Percentiles rank a stretch among this genome's conserved stretches.
These are phyloP conservation scores for Brachylomia viminalis DNA, from an alignment of 2,888 invertebrate genomes.

Conservation along the genomic window DNA sequence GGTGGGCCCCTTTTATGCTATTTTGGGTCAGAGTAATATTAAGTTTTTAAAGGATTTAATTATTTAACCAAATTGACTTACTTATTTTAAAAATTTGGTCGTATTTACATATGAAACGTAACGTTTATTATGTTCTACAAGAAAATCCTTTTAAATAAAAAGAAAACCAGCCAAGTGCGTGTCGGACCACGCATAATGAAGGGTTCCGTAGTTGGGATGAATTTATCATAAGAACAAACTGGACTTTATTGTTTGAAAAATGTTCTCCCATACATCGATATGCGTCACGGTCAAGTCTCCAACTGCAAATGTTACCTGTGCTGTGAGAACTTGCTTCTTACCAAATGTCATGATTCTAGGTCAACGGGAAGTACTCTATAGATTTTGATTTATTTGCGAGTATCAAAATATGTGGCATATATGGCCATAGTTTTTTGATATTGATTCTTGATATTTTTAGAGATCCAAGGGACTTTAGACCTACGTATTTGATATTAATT, in stretches of 20 bases:
- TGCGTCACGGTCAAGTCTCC: not conserved
- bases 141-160: not conserved
- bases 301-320: not conserved
- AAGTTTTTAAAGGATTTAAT: slow-evolving; percentile 47
- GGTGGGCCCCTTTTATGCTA: slow-evolving; percentile 32
- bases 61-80: slow-evolving; percentile 43
- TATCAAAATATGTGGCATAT: not conserved
- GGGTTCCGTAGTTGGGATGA: not conserved
- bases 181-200: not conserved
- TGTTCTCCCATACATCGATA: not conserved
- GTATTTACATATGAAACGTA: not conserved
- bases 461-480: not conserved
- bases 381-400: too few relatives aligned
- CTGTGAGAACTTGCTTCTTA: not conserved
- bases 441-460: not conserved
- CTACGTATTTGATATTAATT: not conserved
- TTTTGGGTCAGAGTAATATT: slow-evolving; percentile 45
- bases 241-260: not conserved
- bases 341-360: not conserved
- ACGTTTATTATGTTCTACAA: not conserved
- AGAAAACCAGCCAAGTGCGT: not conserved
- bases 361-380: not conserved
- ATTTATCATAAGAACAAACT: not conserved
- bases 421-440: not conserved
- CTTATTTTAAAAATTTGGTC: not conserved